Percentiles rank a stretch among this genome's conserved stretches.
Evolutionary conservation across 2,797 vertebrate species (phyloP).

Genomic region (Alfaro cultratus): DNA sequence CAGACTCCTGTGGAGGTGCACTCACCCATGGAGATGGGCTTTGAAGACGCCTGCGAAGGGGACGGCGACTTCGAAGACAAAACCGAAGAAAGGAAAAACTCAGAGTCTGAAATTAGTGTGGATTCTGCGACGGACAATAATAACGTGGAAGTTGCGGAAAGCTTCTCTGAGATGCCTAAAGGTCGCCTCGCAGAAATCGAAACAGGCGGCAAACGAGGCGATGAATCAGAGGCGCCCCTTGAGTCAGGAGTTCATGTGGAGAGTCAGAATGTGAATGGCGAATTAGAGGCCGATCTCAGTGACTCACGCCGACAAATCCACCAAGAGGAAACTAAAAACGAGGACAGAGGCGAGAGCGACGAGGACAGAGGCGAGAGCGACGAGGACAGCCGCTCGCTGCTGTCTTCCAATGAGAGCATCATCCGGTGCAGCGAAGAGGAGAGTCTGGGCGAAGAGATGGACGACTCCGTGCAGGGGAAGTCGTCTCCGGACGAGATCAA

Average conservation of each 20-base stretch:
- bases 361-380: constrained; percentile 27
- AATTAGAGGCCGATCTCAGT: neutral
- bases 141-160: neutral
- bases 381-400: constrained; percentile 40
- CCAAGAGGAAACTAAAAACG: neutral
- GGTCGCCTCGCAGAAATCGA: neutral
- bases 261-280: neutral
- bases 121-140: constrained; percentile 5
- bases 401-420: constrained; percentile 65
- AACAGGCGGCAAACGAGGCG: neutral
- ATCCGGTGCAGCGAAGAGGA: constrained; percentile 68
- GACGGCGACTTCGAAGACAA: constrained; percentile 10
- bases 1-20: constrained; percentile 69
- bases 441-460: constrained; percentile 19
- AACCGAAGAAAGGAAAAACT: neutral
- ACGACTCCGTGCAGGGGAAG: constrained; percentile 24
- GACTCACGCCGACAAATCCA: neutral
- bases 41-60: constrained; percentile 31
- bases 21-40: constrained; percentile 30
- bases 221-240: neutral
- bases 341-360: constrained; percentile 4
- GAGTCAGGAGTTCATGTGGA: constrained; percentile 17
- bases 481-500: constrained; percentile 8
- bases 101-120: constrained; percentile 11
- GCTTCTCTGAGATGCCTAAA: constrained; percentile 1